phyloP scores from a whole-genome alignment of 2,113 vertebrate species.

The Acanthisitta chloris region DNA sequence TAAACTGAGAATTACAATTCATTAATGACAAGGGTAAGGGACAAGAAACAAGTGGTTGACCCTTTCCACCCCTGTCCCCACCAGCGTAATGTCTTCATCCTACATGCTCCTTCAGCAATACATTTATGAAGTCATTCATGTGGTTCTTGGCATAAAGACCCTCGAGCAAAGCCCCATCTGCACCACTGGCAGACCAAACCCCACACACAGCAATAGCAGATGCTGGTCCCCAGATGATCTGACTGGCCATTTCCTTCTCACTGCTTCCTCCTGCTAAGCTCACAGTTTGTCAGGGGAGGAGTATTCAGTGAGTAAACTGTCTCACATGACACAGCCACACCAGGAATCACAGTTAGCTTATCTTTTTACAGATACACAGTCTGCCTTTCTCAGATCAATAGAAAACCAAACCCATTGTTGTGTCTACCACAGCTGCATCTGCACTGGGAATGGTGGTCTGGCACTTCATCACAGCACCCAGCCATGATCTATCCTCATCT shows the following conservation, averaged over 20 bases:
- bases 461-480: neutral
- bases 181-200: neutral
- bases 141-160: neutral
- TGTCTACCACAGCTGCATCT: neutral
- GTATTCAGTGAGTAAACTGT: neutral
- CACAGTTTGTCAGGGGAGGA: neutral
- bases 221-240: neutral
- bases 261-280: neutral
- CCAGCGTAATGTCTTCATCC: neutral
- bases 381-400: neutral
- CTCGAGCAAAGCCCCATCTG: neutral
- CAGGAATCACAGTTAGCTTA: neutral
- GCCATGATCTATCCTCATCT: neutral
- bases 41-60: fast-evolving
- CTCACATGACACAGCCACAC: fast-evolving
- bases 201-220: neutral
- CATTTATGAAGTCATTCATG: neutral
- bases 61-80: neutral
- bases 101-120: neutral
- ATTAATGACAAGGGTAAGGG: neutral
- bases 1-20: neutral
- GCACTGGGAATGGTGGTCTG: neutral
- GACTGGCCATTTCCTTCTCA: neutral
- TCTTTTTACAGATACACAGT: neutral
- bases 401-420: neutral